Evolutionary conservation across 2,888 invertebrate genomes (phyloP).

Genomic region (Eupithecia tripunctaria): DNA sequence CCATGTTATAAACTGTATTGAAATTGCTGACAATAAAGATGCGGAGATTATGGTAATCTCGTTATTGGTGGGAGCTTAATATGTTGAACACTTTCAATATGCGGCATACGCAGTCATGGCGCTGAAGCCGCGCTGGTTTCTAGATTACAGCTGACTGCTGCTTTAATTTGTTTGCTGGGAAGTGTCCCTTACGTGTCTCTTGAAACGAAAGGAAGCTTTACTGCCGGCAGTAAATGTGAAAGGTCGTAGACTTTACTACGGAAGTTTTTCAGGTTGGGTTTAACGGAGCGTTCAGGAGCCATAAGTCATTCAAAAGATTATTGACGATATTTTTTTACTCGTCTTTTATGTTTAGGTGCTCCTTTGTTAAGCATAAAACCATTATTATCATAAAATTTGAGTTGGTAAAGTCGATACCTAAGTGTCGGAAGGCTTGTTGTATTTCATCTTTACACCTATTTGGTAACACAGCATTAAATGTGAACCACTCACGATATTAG

Average conservation of each 20-base stretch:
- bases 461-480: not conserved
- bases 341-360: slow-evolving; percentile 39
- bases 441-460: not conserved
- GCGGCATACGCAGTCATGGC: slow-evolving; percentile 21
- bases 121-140: slow-evolving; percentile 25
- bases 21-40: slow-evolving; percentile 11
- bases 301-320: slow-evolving; percentile 47
- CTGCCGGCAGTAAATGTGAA: slow-evolving; percentile 45
- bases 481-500: slow-evolving; percentile 22
- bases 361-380: slow-evolving; percentile 21
- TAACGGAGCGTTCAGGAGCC: slow-evolving; percentile 44
- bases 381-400: slow-evolving; percentile 5
- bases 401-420: not conserved
- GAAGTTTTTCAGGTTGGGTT: slow-evolving; percentile 46
- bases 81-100: slow-evolving; percentile 26
- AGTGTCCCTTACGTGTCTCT: slow-evolving; percentile 47
- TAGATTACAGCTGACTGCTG: slow-evolving; percentile 34
- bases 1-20: slow-evolving; percentile 14
- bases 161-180: slow-evolving; percentile 46
- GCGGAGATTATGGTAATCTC: slow-evolving; percentile 14
- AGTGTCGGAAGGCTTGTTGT: not conserved
- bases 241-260: slow-evolving; percentile 45
- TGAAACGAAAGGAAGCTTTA: slow-evolving; percentile 44
- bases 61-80: slow-evolving; percentile 19
- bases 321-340: slow-evolving; percentile 43